phyloP scores from a whole-genome alignment of 2,113 vertebrate species.

The Columba janthina region DNA sequence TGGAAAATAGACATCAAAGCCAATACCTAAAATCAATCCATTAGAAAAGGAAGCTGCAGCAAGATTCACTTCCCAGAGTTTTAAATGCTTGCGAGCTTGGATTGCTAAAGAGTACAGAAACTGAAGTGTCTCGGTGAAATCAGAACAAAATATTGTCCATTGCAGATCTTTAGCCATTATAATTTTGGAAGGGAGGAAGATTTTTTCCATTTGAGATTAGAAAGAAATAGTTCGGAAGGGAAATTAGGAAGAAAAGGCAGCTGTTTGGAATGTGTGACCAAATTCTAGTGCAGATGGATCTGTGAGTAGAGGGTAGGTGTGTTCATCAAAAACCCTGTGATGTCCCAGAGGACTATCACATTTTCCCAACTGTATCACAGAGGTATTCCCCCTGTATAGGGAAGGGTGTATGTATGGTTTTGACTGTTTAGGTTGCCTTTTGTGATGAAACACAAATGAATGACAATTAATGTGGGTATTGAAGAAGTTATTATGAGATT shows the following conservation, averaged over 20 bases:
- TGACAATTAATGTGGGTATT: not conserved
- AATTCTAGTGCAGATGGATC: not conserved
- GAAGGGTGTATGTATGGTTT: not conserved
- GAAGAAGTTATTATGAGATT: not conserved
- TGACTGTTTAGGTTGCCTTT: not conserved
- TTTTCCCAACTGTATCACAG: not conserved
- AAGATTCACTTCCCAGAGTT: not conserved
- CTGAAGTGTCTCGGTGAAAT: not conserved
- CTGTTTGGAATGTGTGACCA: not conserved
- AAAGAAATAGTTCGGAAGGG: not conserved
- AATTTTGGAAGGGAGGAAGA: not conserved
- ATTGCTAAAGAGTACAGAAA: not conserved
- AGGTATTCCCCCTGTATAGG: not conserved
- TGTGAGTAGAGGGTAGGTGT: not conserved
- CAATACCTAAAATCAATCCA: not conserved
- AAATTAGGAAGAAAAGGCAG: not conserved
- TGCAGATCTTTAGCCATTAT: not conserved
- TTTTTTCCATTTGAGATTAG: not conserved
- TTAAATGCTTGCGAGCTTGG: not conserved
- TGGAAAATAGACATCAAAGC: not conserved
- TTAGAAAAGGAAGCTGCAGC: not conserved
- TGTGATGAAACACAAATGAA: not conserved
- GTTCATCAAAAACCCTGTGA: not conserved
- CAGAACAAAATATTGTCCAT: not conserved
- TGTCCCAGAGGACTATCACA: not conserved